Base-by-base conservation (phyloP, 2,888 invertebrate genomes). In the Plebejus melissa region DNA sequence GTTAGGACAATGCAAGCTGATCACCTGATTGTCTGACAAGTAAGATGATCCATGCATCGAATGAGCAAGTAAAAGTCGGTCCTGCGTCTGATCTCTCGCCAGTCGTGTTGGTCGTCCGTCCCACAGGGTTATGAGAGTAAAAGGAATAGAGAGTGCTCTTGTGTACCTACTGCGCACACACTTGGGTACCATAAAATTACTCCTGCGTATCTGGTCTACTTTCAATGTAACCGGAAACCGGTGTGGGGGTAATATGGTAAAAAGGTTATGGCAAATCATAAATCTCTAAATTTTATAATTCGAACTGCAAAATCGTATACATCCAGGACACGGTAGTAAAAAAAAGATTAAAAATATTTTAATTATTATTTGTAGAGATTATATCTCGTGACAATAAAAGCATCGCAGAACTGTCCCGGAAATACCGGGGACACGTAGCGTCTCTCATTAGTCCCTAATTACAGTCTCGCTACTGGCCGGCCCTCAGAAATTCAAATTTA, bases 371-470 rank as follows among this genome's bases (percentile, higher is more conserved):
- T 75, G 74, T 74, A 75, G 69, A 78, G 75, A 79, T 77, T 78
- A 79, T 78, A 79, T 76, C 77, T 76, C 83, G 84, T 85, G 85
- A 85, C 86, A 87, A 89, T 88, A 87, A 89, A 87, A 85, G 82
- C 81, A 82, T 79, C 79, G 82, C 85, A 85, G 85, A 89, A 87
- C 85, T 85, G 80, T 82, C 82, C 81, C 77, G 82, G 81, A 83
- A 87, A 83, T 82, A 81, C 80, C 86, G 83, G 79, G 79, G 80
- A 82, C 83, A 82, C 82, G 85, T 83, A 86, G 84, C 84, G 84
- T 85, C 85, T 87, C 91, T 91, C 91, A 91, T 93, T 93, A 91
- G 88, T 84, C 87, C 86, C 89, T 92, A 93, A 93, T 93, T 92
- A 93, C 90, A 80, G 76, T 81, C 71, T 79, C 81, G 79, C 78